Evolutionary conservation across 2,113 vertebrate genomes (phyloP).

Genomic region (Epinephelus lanceolatus): DNA sequence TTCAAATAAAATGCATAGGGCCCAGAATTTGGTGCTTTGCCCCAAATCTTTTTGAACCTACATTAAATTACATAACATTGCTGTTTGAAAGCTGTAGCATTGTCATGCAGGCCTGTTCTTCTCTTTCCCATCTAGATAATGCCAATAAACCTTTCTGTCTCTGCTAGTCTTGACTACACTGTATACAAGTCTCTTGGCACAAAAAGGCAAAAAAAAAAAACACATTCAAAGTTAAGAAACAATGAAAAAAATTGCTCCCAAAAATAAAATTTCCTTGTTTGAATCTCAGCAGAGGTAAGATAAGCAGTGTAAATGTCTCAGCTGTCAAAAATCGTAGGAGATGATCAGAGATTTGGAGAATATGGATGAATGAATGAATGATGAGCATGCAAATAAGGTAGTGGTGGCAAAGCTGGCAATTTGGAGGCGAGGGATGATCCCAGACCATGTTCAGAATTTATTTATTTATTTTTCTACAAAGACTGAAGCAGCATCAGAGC

Average conservation of each 20-base stretch:
- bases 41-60: background rate
- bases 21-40: no score
- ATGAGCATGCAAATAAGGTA: background rate
- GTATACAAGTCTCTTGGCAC: background rate
- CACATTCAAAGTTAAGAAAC: background rate
- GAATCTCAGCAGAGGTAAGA: background rate
- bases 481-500: slow-evolving; percentile 1
- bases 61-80: background rate
- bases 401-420: background rate
- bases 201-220: background rate
- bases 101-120: background rate
- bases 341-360: background rate
- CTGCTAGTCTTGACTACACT: background rate
- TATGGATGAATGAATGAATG: background rate
- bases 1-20: background rate
- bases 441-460: background rate
- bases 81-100: background rate
- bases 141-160: background rate
- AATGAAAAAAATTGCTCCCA: no score
- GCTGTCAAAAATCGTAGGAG: slow-evolving; percentile 2
- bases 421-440: background rate
- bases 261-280: background rate
- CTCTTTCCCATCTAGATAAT: background rate
- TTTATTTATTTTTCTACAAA: background rate
- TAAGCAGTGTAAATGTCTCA: background rate